Evolutionary conservation across 1,140 invertebrate genomes (phyloP).

Genomic region (Ctenoplectra terminalis): DNA sequence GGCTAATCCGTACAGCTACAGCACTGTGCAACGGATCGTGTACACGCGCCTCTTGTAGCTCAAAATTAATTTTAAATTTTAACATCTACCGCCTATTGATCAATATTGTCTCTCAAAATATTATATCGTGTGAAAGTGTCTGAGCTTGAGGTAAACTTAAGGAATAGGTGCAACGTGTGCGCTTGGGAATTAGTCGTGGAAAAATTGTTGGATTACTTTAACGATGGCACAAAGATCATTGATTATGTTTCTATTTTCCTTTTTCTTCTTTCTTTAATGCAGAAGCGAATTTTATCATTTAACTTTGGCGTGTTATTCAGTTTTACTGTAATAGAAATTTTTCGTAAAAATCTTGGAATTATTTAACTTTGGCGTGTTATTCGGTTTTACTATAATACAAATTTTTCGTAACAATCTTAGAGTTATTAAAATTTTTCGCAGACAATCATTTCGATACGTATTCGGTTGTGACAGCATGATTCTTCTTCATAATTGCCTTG

Average conservation of each 20-base stretch:
- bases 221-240: too few relatives aligned
- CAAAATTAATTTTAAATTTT: constrained; percentile 67
- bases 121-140: background rate
- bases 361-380: too few relatives aligned
- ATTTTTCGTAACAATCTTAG: too few relatives aligned
- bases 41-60: constrained; percentile 33
- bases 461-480: background rate
- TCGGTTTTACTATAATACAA: too few relatives aligned
- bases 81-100: constrained; percentile 17
- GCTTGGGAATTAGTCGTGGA: background rate
- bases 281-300: too few relatives aligned
- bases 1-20: constrained; percentile 70
- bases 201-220: background rate
- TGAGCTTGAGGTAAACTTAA: background rate
- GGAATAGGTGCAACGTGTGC: background rate
- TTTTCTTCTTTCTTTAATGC: too few relatives aligned
- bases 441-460: too few relatives aligned
- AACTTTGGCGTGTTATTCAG: too few relatives aligned
- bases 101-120: constrained; percentile 10
- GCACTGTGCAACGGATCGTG: constrained; percentile 54
- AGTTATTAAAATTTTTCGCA: too few relatives aligned
- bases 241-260: too few relatives aligned
- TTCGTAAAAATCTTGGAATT: too few relatives aligned
- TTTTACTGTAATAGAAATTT: too few relatives aligned
- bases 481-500: background rate